Evolutionary conservation across 2,888 invertebrate species (phyloP), one percentile per base, ranked within the genome.

Genomic region (Cyclophora punctaria): DNA sequence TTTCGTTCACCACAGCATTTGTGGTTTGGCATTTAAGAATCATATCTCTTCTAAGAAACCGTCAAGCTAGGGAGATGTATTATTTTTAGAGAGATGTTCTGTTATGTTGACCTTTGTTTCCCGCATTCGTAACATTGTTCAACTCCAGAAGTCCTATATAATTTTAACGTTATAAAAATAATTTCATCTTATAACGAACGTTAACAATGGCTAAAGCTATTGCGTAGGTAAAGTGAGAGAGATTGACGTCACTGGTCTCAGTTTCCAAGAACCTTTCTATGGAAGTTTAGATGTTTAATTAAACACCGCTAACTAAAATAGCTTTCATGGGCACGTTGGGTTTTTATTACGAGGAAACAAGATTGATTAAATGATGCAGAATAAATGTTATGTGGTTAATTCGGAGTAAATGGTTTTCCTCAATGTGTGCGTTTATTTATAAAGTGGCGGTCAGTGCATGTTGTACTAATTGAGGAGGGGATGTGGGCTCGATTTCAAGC

Each of bases 161-260:
- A 20, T 20, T 20, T 20, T 20, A 20, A 20, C 20, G 20, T 20
- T 37, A 5, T 37, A 37, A 4, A 37, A 37, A 37, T 37, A 37
- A 37, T 5, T 37, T 37, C 2, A 4, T 5, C 37, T 5, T 4
- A 37, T 37, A 5, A 37, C 37, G 5, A 37, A 37, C 41, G 34
- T 34, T 44, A 6, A 47, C 37, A 37, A 37, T 37, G 37, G 37
- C 5, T 37, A 5, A 37, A 37, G 37, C 4, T 37, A 37, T 5
- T 37, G 37, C 37, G 37, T 37, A 37, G 37, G 37, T 37, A 37
- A 37, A 37, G 37, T 58, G 55, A 54, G 59, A 72, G 55, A 54
- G 59, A 72, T 71, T 81, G 81, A 84, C 83, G 84, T 82, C 82
- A 85, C 62, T 65, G 63, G 64, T 60, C 69, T 71, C 66, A 56